phyloP scores from a whole-genome alignment of 2,888 invertebrate species.

The Drosophila buzzatii region DNA sequence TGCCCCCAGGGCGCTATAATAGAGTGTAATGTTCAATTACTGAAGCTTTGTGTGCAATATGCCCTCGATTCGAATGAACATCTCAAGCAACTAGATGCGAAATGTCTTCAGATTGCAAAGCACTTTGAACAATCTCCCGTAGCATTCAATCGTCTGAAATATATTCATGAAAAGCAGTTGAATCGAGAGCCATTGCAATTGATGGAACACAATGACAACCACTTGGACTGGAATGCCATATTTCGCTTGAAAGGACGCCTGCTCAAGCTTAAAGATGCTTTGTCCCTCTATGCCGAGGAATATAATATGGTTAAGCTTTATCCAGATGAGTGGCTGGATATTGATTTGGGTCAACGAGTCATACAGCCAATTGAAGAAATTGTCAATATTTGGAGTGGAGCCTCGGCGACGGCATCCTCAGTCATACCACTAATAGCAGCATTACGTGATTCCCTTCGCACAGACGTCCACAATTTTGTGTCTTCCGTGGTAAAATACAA shows the following conservation, averaged over 20 bases:
- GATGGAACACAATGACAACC: background rate
- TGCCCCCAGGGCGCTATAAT: slow-evolving; percentile 10
- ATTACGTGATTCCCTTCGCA: slow-evolving; percentile 53
- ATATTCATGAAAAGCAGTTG: slow-evolving; percentile 51
- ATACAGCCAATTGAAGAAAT: slow-evolving; percentile 66
- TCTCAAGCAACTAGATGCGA: slow-evolving; percentile 42
- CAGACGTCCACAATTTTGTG: slow-evolving; percentile 59
- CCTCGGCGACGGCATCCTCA: slow-evolving; percentile 47
- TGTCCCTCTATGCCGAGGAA: slow-evolving; percentile 54
- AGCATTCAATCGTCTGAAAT: slow-evolving; percentile 50
- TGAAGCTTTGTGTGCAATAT: slow-evolving; percentile 49
- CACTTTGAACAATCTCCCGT: slow-evolving; percentile 47
- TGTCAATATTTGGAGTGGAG: slow-evolving; percentile 54
- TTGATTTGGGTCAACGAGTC: slow-evolving; percentile 60
- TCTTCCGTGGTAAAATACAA: slow-evolving; percentile 53
- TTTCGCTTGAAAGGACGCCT: slow-evolving; percentile 46
- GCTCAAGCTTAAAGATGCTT: slow-evolving; percentile 54
- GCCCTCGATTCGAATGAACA: slow-evolving; percentile 54
- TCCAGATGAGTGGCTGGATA: slow-evolving; percentile 65
- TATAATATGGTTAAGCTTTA: slow-evolving; percentile 51
- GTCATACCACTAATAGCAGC: slow-evolving; percentile 64
- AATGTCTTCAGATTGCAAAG: slow-evolving; percentile 52
- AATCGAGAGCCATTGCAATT: slow-evolving; percentile 28
- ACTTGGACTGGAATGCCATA: slow-evolving; percentile 41
- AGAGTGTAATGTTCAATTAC: slow-evolving; percentile 45